phyloP scores from a whole-genome alignment of 30 jellyfish, hydroid and myxozoan genomes.

The Hydractinia symbiolongicarpus region DNA sequence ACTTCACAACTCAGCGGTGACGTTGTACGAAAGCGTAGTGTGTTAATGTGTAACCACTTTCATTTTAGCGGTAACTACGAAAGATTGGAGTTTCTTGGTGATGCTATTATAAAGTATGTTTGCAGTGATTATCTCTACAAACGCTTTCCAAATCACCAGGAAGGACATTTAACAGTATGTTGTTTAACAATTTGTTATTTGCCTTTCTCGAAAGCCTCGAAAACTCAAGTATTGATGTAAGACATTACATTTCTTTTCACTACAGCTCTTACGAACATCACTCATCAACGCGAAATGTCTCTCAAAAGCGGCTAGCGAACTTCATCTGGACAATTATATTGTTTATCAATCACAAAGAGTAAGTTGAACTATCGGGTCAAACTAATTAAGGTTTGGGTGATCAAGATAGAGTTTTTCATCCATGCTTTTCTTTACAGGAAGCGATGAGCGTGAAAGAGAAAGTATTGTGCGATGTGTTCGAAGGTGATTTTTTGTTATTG shows the following conservation, averaged over 20 bases:
- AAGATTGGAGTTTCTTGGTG: constrained; percentile 85
- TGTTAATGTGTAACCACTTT: neutral
- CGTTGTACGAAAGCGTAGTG: neutral
- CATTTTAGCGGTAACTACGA: constrained; percentile 72
- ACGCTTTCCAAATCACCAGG: constrained; percentile 81
- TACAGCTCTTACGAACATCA: constrained; percentile 69
- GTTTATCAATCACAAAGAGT: constrained; percentile 36
- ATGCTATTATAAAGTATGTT: constrained; percentile 63
- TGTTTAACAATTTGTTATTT: too few species aligned
- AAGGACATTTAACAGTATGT: constrained; percentile 85
- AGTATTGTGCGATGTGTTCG: constrained; percentile 53
- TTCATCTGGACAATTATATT: constrained; percentile 49
- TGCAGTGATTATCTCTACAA: constrained; percentile 55
- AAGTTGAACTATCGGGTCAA: neutral
- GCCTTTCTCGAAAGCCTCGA: too few species aligned
- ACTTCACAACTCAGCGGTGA: neutral
- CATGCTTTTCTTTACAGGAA: neutral
- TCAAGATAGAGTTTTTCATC: neutral
- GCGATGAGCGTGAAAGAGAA: constrained; percentile 23
- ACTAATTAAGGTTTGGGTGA: neutral
- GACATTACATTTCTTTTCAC: neutral
- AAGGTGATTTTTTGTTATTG: constrained; percentile 36
- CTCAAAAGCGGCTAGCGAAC: constrained; percentile 56
- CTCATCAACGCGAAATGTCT: constrained; percentile 62
- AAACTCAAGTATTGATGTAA: too few species aligned